Base-by-base conservation (phyloP, 2,113 vertebrate species). In the Corythornis madagascariensis region DNA sequence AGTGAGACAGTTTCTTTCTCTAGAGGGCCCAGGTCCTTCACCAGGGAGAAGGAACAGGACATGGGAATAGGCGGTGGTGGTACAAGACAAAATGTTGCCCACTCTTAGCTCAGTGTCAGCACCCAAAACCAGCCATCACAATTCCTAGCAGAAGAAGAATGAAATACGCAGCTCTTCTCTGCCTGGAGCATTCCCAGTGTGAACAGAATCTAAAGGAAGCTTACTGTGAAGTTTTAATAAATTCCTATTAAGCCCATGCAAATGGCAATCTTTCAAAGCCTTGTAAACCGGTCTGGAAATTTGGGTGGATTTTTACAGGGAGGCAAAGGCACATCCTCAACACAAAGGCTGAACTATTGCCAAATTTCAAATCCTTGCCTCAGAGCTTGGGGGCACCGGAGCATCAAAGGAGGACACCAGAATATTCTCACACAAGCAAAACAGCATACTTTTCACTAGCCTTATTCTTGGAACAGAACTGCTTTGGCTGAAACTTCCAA, bases 201-300 rank as follows among this genome's bases (percentile, higher is more conserved):
- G 94, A 96, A 77, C 42, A 95, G 60, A 96, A 92, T 96, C 95
- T 95, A 94, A 92, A 96, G 89, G 94, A 96, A 96, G 79, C 84
- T 92, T 93, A 94, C 89, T 96, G 92, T 92, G 95, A 96, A 96
- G 86, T 94, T 94, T 95, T 60, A 89, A 96, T 89, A 95, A 92
- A 92, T 79, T 79, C 89, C 89, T 94, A 92, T 89, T 90, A 95
- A 93, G 64, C 64, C 75, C 95, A 93, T 86, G 91, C 75, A 95
- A 95, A 95, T 92, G 75, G 89, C 91, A 94, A 93, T 91, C 79
- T 95, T 95, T 95, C 94, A 96, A 93, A 96, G 94, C 78, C 94
- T 93, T 92, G 89, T 96, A 96, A 95, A 95, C 75, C 6, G 22
- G 89, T 76, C 82, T 95, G 86, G 92, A 96, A 96, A 94, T 88